Conservation (phyloP, 2,888 invertebrate species). For the Hecatera dysodea region DNA sequence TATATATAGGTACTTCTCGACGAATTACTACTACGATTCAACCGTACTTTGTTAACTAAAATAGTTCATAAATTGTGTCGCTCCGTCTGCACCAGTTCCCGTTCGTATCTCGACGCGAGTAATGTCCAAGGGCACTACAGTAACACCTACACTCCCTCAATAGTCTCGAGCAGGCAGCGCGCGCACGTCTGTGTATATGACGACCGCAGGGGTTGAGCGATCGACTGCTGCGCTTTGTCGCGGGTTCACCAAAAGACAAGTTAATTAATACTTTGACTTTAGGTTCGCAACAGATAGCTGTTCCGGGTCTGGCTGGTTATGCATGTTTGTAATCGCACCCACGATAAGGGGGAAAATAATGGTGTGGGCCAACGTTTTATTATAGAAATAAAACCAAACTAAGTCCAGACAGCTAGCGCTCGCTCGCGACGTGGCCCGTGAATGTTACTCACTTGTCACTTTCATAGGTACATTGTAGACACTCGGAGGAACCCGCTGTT, state of each 20-base stretch:
- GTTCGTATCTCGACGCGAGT: not conserved
- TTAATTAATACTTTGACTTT: no score
- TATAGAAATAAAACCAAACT: no score
- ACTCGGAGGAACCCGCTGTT: not conserved
- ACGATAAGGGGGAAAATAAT: no score
- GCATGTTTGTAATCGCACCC: no score
- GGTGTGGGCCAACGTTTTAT: no score
- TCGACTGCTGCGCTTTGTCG: not conserved
- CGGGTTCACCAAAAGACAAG: no score
- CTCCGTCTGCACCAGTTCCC: conserved; percentile 12
- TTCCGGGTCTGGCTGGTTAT: no score
- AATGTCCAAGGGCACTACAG: no score
- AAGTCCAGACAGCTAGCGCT: not conserved
- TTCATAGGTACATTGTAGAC: not conserved
- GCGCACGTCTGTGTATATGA: not conserved
- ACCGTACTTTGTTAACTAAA: conserved; percentile 22
- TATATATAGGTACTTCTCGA: conserved; percentile 29
- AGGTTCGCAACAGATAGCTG: no score
- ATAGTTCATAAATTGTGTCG: not conserved
- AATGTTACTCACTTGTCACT: not conserved
- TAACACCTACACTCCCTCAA: not conserved
- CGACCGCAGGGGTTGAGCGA: not conserved
- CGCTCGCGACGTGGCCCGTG: not conserved
- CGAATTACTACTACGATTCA: conserved; percentile 30
- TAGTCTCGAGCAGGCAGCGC: not conserved